phyloP scores from a whole-genome alignment of 2,113 vertebrate species.

The Zeus faber region DNA sequence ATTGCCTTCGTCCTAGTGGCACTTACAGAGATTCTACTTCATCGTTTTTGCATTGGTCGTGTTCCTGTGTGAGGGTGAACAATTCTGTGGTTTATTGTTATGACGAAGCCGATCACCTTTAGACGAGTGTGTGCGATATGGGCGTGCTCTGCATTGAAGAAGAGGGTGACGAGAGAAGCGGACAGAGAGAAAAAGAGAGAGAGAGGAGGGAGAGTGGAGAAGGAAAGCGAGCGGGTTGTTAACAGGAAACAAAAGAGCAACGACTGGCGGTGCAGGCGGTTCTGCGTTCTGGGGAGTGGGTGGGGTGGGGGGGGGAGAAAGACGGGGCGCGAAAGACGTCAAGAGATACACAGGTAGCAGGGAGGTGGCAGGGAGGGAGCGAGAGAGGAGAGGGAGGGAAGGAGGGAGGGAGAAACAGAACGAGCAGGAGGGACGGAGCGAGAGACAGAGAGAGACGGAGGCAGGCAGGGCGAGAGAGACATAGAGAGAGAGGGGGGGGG shows the following conservation, averaged over 20 bases:
- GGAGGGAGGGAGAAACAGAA: background rate
- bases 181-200: background rate
- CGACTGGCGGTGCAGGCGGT: no score
- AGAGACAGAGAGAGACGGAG: background rate
- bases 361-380: no score
- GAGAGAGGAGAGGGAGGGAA: background rate
- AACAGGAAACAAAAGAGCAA: no score
- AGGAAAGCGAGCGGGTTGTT: background rate
- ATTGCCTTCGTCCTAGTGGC: slow-evolving; percentile 35
- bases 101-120: slow-evolving; percentile 37
- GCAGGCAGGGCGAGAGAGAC: slow-evolving; percentile 15
- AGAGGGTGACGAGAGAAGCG: background rate
- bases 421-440: background rate
- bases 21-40: slow-evolving; percentile 13
- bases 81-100: slow-evolving; percentile 37
- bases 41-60: slow-evolving; percentile 34
- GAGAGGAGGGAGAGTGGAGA: background rate
- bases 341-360: no score
- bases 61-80: slow-evolving; percentile 31
- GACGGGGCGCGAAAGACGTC: no score
- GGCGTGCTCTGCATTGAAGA: slow-evolving; percentile 12
- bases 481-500: background rate
- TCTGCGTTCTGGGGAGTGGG: no score
- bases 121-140: slow-evolving; percentile 19
- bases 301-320: no score